Conservation (phyloP, 2,888 invertebrate species). For the Nezara viridula region DNA sequence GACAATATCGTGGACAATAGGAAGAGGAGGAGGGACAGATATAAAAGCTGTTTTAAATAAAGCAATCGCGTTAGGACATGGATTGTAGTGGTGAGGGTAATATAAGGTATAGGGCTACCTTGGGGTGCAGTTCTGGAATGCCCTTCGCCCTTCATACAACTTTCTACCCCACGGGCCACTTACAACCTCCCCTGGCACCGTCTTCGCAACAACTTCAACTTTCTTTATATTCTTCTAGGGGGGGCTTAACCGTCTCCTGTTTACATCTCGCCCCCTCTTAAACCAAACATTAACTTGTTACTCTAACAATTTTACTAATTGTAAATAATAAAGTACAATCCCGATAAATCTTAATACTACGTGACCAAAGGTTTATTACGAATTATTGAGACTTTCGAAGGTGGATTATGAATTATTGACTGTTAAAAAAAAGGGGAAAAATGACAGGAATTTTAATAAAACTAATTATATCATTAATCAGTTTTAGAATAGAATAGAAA, state of each 20-base stretch:
- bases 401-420: too few relatives aligned
- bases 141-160: constrained; percentile 40
- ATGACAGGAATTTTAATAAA: too few relatives aligned
- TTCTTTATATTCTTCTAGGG: neutral
- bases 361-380: too few relatives aligned
- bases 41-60: constrained; percentile 44
- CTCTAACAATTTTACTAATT: neutral
- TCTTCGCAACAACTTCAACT: constrained; percentile 5
- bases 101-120: constrained; percentile 30
- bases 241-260: neutral
- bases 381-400: too few relatives aligned
- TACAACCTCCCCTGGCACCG: neutral
- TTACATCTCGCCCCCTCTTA: neutral
- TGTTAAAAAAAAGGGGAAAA: too few relatives aligned
- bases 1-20: neutral
- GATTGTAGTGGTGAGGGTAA: neutral
- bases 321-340: neutral
- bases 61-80: neutral
- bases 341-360: too few relatives aligned
- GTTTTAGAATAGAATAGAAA: too few relatives aligned
- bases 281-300: neutral
- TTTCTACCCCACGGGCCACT: neutral
- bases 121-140: neutral
- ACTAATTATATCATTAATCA: too few relatives aligned
- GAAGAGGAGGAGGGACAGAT: neutral